These are phyloP conservation scores for Hirundo rustica DNA, from an alignment of 2,797 vertebrate genomes.

Conservation along the genomic window DNA sequence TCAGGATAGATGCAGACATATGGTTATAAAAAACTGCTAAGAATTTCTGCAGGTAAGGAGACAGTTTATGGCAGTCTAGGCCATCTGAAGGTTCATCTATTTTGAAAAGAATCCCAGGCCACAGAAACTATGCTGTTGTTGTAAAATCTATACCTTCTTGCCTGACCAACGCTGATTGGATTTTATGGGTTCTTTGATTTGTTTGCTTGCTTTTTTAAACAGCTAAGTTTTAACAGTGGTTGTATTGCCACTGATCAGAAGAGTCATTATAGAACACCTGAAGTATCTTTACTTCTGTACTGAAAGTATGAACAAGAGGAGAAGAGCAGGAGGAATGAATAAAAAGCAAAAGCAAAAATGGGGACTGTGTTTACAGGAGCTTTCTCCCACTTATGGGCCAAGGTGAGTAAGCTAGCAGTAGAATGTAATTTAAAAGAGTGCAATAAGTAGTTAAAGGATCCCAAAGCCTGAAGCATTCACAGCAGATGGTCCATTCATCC, in stretches of 20 bases:
- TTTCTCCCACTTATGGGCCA: background rate
- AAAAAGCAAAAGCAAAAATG: background rate
- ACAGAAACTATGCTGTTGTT: background rate
- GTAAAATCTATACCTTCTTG: background rate
- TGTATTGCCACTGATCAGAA: background rate
- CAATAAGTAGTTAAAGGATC: background rate
- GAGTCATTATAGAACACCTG: background rate
- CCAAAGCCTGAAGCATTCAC: background rate
- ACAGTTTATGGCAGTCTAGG: background rate
- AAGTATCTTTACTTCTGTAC: background rate
- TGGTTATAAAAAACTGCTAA: background rate
- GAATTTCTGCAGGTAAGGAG: background rate
- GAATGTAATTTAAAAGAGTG: accelerated
- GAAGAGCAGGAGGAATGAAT: background rate
- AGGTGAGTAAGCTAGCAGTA: background rate
- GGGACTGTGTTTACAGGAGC: background rate
- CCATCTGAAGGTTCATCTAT: background rate
- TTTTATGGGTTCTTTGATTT: no score
- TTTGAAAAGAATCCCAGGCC: background rate
- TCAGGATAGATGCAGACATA: background rate
- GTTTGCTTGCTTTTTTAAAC: background rate
- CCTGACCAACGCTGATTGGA: background rate
- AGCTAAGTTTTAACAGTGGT: background rate
- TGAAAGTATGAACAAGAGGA: background rate
- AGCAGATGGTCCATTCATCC: background rate